These are phyloP conservation scores for Odocoileus hemionus DNA, from an alignment of 2,113 vertebrate species.

Conservation along the genomic window DNA sequence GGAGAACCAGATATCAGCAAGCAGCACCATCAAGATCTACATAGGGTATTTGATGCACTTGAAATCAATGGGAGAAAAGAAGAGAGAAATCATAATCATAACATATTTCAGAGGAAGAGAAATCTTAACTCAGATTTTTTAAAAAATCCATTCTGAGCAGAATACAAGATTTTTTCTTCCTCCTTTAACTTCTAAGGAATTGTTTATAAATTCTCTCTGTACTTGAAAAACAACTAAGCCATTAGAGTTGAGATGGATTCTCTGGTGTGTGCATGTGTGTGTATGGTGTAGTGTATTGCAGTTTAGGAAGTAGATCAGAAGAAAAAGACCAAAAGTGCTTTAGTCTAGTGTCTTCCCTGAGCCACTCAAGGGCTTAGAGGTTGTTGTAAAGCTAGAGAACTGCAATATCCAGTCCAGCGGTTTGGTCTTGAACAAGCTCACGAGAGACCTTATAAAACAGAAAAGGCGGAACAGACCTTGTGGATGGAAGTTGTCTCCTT, in stretches of 20 bases:
- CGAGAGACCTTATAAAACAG: neutral
- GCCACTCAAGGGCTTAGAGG: neutral
- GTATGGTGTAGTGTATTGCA: neutral
- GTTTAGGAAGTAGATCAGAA: neutral
- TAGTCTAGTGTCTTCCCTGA: neutral
- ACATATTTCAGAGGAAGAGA: conserved; percentile 26
- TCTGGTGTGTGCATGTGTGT: neutral
- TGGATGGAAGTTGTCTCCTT: neutral
- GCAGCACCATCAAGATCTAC: neutral
- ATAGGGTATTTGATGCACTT: conserved; percentile 4
- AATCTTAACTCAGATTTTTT: conserved; percentile 2
- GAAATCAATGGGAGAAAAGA: conserved; percentile 33
- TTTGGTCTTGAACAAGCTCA: neutral
- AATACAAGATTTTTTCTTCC: neutral
- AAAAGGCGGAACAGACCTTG: neutral
- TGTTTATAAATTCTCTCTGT: conserved; percentile 47
- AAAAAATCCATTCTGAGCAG: conserved; percentile 20
- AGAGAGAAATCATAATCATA: conserved; percentile 47
- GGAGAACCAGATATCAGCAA: neutral
- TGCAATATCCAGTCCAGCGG: neutral
- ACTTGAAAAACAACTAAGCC: conserved; percentile 59
- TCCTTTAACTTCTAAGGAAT: conserved; percentile 60
- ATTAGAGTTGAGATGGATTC: neutral
- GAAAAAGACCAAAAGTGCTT: neutral
- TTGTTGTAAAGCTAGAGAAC: neutral